These are phyloP conservation scores for Formica exsecta DNA, from an alignment of 1,140 invertebrate species.

Conservation along the genomic window DNA sequence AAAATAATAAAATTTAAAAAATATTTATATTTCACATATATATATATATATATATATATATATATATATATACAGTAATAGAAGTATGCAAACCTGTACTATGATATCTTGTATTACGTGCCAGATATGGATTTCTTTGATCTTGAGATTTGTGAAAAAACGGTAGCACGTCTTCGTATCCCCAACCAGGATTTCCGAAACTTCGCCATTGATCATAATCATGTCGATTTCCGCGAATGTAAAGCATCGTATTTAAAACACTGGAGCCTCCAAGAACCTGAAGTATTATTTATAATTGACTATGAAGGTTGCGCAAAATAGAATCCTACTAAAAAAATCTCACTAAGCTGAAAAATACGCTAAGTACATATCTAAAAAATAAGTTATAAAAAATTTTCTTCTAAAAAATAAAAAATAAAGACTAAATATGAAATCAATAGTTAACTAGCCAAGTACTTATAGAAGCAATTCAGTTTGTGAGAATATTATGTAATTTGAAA, in stretches of 20 bases:
- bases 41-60: too few species aligned
- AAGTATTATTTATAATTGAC: background rate
- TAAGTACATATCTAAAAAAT: too few species aligned
- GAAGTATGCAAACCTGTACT: conserved; percentile 87
- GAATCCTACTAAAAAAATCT: background rate
- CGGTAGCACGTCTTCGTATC: conserved; percentile 94
- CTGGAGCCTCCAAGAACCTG: conserved; percentile 94
- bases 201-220: conserved; percentile 97
- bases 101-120: conserved; percentile 90
- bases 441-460: too few species aligned
- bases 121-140: conserved; percentile 93
- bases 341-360: too few species aligned
- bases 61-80: background rate
- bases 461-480: too few species aligned
- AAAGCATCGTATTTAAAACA: conserved; percentile 96
- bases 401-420: too few species aligned
- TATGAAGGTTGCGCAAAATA: background rate
- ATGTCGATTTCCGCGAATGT: conserved; percentile 95
- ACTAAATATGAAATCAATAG: too few species aligned
- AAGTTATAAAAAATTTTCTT: too few species aligned
- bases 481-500: too few species aligned
- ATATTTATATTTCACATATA: background rate
- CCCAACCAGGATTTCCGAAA: conserved; percentile 96
- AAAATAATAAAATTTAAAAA: background rate
- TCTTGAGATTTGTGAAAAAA: conserved; percentile 96